Evolutionary conservation across 1,140 invertebrate genomes (phyloP), one percentile per base, ranked within the genome.

Genomic region (Lepidostoma basale): DNA sequence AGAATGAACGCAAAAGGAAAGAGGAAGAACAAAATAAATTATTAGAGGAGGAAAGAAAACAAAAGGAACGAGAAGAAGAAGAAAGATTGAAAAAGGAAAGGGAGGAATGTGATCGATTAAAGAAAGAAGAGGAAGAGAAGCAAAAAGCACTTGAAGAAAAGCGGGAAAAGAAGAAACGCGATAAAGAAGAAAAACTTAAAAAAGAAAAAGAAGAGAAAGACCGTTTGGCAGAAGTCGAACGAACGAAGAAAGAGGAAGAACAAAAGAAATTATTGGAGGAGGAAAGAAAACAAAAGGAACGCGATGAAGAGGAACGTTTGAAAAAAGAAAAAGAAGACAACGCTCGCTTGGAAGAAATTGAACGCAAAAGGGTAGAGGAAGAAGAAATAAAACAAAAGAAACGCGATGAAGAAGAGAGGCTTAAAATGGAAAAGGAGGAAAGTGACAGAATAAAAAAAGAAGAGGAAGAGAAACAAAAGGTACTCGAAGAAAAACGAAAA

Each of bases 301-400:
- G 70, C 18, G 36, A 33, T 45, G 62, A 67, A 62, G 40, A 59
- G 58, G 20, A 33, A 47, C 62, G 70, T 64, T 28, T 73, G 68
- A 70, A 56, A 3, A 64, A 75, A 39, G 45, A 36, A 10, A 68
- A 67, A 18, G 40, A 73, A 33, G 33, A 62, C 47, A 28, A 44
- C 42, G n/a, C n/a, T n/a, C n/a, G n/a, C n/a, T n/a, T n/a, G n/a
- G 23, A 56, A n/a, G 60, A 74, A 69, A 47, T 42, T 16, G 39
- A 72, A 68, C 76, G 78, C 60, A 72, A 73, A 44, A 76, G 77
- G 16, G 70, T 74, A 28, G 9, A 74, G 54, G 33, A n/a, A 52
- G 8, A 73, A 65, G 16, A 65, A 39, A 63, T 67, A 47, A 47
- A 74, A 40, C 36, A 69, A 52, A 68, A 59, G 3, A n/a, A 68